Evolutionary conservation across 1,140 invertebrate species (phyloP).

Genomic region (Schlechtendalia chinensis): DNA sequence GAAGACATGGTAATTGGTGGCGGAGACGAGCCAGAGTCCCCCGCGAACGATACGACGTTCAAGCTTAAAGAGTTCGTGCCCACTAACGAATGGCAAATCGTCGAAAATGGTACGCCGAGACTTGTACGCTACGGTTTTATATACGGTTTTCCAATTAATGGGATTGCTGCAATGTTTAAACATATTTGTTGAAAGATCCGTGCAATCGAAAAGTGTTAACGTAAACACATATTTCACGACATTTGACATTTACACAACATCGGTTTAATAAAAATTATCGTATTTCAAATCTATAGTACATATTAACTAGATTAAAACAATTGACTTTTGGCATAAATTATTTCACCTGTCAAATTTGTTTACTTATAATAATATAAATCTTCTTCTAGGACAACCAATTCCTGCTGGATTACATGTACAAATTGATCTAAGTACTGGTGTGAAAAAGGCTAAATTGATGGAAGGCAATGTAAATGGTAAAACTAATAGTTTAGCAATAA

Average conservation of each 20-base stretch:
- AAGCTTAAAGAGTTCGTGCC: constrained; percentile 59
- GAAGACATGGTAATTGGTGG: neutral
- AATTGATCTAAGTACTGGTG: constrained; percentile 71
- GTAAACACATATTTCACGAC: no score
- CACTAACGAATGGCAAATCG: constrained; percentile 64
- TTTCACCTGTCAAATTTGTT: no score
- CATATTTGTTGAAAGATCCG: no score
- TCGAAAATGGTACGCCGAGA: constrained; percentile 64
- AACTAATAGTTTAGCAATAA: constrained; percentile 34
- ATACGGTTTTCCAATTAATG: no score
- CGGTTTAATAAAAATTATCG: no score
- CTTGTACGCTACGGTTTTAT: no score
- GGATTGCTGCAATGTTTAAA: no score
- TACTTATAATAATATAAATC: neutral
- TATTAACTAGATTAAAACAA: no score
- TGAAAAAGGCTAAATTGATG: constrained; percentile 72
- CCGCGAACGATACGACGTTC: neutral
- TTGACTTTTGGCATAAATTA: no score
- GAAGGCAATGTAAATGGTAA: constrained; percentile 59
- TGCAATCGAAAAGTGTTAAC: no score
- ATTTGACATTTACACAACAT: no score
- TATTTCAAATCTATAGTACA: no score
- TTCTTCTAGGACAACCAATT: constrained; percentile 65
- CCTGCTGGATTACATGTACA: constrained; percentile 72
- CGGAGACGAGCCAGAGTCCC: neutral